Percentiles rank a stretch among this genome's conserved stretches.
phyloP scores from a whole-genome alignment of 2,113 vertebrate genomes.

The Syrrhaptes paradoxus region DNA sequence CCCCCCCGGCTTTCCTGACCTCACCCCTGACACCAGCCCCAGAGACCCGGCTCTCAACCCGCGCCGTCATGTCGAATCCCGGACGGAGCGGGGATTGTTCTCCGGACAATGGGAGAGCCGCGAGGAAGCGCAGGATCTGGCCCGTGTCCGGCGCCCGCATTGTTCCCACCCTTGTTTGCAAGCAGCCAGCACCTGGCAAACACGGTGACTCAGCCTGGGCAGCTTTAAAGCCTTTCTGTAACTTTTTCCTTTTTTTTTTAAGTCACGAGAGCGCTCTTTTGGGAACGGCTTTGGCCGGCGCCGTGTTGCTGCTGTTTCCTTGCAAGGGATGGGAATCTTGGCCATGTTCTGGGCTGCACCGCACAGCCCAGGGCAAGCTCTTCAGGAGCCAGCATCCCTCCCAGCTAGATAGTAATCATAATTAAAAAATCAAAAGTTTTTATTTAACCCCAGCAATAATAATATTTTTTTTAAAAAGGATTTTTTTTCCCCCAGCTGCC shows the following conservation, averaged over 20 bases:
- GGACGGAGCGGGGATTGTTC: constrained; percentile 6
- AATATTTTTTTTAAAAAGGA: background rate
- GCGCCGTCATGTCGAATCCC: rapidly evolving
- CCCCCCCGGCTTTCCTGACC: background rate
- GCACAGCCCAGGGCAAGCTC: background rate
- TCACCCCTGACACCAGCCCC: background rate
- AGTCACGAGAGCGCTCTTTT: background rate
- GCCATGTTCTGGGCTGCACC: background rate
- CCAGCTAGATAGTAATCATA: background rate
- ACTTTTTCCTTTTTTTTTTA: no score
- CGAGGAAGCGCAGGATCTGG: constrained; percentile 19
- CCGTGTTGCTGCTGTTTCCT: rapidly evolving
- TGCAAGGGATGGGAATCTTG: background rate
- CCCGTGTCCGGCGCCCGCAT: background rate
- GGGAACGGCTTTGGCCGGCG: rapidly evolving
- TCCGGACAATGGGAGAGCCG: constrained; percentile 26
- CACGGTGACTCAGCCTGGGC: constrained; percentile 4
- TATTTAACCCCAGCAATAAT: background rate
- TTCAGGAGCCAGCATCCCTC: background rate
- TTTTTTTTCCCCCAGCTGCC: background rate
- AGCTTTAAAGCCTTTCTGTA: background rate
- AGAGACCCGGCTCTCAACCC: background rate
- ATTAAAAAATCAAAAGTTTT: background rate
- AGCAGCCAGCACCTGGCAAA: constrained; percentile 33
- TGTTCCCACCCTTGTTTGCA: constrained; percentile 31